Percentiles rank a stretch among this genome's conserved stretches.
Conservation (phyloP, 2,113 vertebrate genomes). For the Empidonax traillii region DNA sequence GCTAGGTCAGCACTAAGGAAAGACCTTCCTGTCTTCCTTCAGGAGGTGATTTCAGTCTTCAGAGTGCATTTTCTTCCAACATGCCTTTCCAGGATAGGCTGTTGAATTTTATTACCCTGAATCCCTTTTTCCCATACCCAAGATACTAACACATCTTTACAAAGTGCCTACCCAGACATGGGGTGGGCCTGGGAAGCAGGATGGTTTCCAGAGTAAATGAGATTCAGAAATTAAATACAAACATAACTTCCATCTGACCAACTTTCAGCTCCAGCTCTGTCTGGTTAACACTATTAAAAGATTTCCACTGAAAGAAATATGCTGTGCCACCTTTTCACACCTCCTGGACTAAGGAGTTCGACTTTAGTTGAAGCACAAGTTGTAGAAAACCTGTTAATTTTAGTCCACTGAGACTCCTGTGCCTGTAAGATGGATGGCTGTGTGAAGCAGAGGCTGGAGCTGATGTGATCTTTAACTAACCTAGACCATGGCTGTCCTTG, state of each 20-base stretch:
- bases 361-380: not conserved
- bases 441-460: not conserved
- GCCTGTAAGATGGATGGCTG: not conserved
- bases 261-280: not conserved
- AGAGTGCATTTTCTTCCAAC: not conserved
- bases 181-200: not conserved
- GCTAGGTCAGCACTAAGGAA: slow-evolving; percentile 2
- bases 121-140: not conserved
- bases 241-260: not conserved
- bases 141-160: not conserved
- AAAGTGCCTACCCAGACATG: not conserved
- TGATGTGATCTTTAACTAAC: not conserved
- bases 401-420: not conserved
- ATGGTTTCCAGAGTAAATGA: not conserved
- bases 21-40: not conserved
- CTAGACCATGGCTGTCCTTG: not conserved
- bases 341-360: not conserved
- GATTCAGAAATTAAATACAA: not conserved
- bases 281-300: not conserved
- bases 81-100: not conserved
- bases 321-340: not conserved
- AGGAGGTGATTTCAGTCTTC: not conserved
- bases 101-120: not conserved
- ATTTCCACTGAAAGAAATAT: not conserved
- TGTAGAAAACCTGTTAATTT: not conserved